These are phyloP conservation scores for Drosophila diplacantha DNA, from an alignment of 2,888 invertebrate species.

Conservation along the genomic window DNA sequence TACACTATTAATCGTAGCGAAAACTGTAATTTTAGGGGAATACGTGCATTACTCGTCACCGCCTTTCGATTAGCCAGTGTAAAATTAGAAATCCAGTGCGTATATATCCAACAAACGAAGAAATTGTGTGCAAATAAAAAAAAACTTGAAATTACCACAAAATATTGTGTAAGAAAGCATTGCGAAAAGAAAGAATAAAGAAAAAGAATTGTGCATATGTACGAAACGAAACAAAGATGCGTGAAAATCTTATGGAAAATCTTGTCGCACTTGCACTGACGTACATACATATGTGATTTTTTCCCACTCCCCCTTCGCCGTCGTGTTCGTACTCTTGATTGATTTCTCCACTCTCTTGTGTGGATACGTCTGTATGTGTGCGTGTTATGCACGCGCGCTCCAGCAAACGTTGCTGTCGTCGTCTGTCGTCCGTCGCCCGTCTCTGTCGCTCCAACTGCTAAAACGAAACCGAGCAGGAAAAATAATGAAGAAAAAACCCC, in stretches of 20 bases:
- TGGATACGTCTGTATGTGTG: slow-evolving; percentile 43
- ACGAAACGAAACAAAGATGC: slow-evolving; percentile 40
- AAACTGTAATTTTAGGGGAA: slow-evolving; percentile 60
- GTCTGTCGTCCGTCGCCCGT: slow-evolving; percentile 38
- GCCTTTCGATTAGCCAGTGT: slow-evolving; percentile 61
- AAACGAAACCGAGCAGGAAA: slow-evolving; percentile 44
- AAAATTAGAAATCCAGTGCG: slow-evolving; percentile 38
- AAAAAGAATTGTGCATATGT: slow-evolving; percentile 33
- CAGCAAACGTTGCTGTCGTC: slow-evolving; percentile 46
- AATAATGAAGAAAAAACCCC: slow-evolving; percentile 39
- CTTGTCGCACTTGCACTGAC: slow-evolving; percentile 46
- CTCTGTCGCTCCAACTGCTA: slow-evolving; percentile 54
- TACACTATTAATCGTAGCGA: slow-evolving; percentile 68
- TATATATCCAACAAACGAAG: slow-evolving; percentile 12
- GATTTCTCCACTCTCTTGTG: slow-evolving; percentile 63
- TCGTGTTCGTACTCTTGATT: slow-evolving; percentile 57
- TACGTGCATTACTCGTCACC: slow-evolving; percentile 65
- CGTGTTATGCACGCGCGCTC: slow-evolving; percentile 68
- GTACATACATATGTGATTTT: slow-evolving; percentile 44
- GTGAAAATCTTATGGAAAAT: slow-evolving; percentile 56
- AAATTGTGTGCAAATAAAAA: slow-evolving; percentile 49
- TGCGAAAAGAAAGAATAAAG: slow-evolving; percentile 43
- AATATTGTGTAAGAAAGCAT: slow-evolving; percentile 64
- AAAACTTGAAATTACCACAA: slow-evolving; percentile 56
- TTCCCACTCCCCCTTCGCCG: slow-evolving; percentile 50